Conservation (phyloP, 2,113 vertebrate genomes). For the Spilogale gracilis region DNA sequence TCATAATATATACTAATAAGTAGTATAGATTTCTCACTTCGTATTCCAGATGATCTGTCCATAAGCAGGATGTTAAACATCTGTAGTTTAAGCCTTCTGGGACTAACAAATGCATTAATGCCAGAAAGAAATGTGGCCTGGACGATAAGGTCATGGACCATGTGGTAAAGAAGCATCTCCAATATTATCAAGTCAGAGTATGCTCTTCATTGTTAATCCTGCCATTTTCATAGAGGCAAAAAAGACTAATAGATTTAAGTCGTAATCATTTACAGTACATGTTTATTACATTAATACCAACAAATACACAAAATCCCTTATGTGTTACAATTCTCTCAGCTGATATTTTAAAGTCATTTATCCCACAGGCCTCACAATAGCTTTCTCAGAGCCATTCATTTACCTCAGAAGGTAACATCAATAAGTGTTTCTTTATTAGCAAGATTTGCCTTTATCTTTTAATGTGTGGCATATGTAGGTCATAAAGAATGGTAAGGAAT, state of each 20-base stretch:
- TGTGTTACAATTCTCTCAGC: constrained; percentile 82
- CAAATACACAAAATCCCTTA: constrained; percentile 79
- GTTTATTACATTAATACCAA: constrained; percentile 81
- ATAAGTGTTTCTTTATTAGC: constrained; percentile 70
- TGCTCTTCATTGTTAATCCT: constrained; percentile 82
- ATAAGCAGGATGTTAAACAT: constrained; percentile 92
- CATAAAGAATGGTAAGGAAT: constrained; percentile 66
- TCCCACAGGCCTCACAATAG: constrained; percentile 73
- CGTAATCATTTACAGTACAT: constrained; percentile 75
- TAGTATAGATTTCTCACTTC: constrained; percentile 90
- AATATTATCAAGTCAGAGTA: constrained; percentile 86
- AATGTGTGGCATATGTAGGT: constrained; percentile 64
- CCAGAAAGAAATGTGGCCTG: constrained; percentile 95
- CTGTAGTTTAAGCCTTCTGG: constrained; percentile 95
- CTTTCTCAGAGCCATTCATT: constrained; percentile 78
- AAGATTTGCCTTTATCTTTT: constrained; percentile 77
- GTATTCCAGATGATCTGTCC: constrained; percentile 91
- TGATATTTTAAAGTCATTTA: constrained; percentile 83
- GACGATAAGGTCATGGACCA: constrained; percentile 93
- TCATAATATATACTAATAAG: constrained; percentile 90
- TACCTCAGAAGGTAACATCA: constrained; percentile 73
- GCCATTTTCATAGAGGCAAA: constrained; percentile 75
- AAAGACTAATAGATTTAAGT: constrained; percentile 83
- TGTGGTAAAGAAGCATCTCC: constrained; percentile 87
- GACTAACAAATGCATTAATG: constrained; percentile 95